These are phyloP conservation scores for Drosophila nr. medialis DNA, from an alignment of 2,888 invertebrate genomes.

Conservation along the genomic window DNA sequence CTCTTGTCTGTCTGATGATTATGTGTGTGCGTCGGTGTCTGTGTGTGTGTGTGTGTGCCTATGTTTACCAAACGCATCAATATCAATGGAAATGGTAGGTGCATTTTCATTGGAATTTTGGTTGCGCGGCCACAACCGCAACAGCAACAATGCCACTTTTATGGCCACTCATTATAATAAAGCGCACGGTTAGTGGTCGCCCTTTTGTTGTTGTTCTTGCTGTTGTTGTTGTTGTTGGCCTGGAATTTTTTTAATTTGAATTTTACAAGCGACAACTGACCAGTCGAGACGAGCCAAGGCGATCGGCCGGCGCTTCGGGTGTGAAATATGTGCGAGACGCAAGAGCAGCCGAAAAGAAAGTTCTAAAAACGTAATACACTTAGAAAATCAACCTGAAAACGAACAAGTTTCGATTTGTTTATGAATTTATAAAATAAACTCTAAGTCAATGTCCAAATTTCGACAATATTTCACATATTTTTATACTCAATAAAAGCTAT, in stretches of 20 bases:
- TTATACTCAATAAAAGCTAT: no score
- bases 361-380: conserved; percentile 35
- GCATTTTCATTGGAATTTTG: conserved; percentile 78
- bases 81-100: conserved; percentile 73
- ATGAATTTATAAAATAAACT: neutral
- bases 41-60: neutral
- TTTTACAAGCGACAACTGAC: conserved; percentile 67
- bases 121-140: conserved; percentile 56
- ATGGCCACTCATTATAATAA: conserved; percentile 82
- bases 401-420: neutral
- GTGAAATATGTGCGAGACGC: conserved; percentile 56
- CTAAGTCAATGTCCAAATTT: neutral
- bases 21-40: neutral
- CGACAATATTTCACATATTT: neutral
- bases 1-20: conserved; percentile 43
- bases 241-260: conserved; percentile 74
- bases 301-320: conserved; percentile 68
- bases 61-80: conserved; percentile 60
- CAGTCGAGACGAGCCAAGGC: neutral
- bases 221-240: conserved; percentile 15
- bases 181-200: conserved; percentile 79
- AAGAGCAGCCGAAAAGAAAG: conserved; percentile 51
- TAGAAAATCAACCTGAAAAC: conserved; percentile 1
- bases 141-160: conserved; percentile 70
- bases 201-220: conserved; percentile 6